Evolutionary conservation across 2,113 vertebrate species (phyloP).

Genomic region (Smithornis capensis): DNA sequence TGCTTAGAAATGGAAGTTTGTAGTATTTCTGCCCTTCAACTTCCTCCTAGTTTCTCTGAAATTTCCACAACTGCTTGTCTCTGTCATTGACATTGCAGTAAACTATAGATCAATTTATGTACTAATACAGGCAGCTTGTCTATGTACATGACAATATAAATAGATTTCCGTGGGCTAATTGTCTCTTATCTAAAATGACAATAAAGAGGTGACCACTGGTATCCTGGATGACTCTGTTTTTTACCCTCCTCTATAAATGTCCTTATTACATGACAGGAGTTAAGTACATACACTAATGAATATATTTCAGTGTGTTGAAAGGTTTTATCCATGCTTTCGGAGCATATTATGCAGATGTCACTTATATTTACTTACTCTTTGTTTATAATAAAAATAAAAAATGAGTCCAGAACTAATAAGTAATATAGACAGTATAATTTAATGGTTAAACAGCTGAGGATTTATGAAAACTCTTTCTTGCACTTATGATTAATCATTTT

Average conservation of each 20-base stretch:
- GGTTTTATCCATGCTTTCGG: constrained; percentile 6
- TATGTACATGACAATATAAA: not conserved
- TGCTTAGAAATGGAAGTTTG: not conserved
- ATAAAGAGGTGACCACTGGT: not conserved
- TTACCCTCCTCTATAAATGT: not conserved
- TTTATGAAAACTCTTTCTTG: not conserved
- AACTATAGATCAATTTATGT: not conserved
- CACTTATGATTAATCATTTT: constrained; percentile 9
- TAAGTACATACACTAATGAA: not conserved
- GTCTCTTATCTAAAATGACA: not conserved
- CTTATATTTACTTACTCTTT: not conserved
- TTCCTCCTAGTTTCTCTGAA: not conserved
- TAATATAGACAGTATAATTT: not conserved
- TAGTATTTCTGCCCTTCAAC: not conserved
- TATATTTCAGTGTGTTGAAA: constrained; percentile 39
- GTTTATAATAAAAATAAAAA: constrained; percentile 44
- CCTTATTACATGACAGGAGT: not conserved
- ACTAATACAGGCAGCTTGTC: not conserved
- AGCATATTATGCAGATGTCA: not conserved
- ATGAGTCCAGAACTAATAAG: not conserved
- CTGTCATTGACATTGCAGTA: not conserved
- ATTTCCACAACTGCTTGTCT: not conserved
- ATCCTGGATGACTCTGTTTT: not conserved
- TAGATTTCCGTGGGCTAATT: not conserved
- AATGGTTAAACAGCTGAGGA: not conserved